These are phyloP conservation scores for Pteria penguin DNA, from an alignment of 2,888 invertebrate species.

Conservation along the genomic window DNA sequence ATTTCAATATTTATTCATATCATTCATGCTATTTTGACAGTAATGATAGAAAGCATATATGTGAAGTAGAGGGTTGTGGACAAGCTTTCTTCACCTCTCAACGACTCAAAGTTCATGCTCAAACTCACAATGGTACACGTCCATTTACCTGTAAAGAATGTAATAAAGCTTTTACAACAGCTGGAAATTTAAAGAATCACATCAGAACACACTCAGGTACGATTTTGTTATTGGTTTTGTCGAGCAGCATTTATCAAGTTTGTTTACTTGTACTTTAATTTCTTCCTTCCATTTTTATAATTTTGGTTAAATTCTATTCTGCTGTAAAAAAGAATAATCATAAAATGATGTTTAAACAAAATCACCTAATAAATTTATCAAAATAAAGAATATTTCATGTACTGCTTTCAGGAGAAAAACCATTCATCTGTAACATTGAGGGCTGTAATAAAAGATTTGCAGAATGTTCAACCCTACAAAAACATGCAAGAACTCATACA, in stretches of 20 bases:
- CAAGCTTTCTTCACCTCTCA: constrained; percentile 71
- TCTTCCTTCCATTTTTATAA: too few species aligned
- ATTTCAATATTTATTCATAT: background rate
- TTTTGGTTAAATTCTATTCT: too few species aligned
- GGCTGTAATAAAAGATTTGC: constrained; percentile 71
- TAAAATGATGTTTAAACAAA: too few species aligned
- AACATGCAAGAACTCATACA: constrained; percentile 73
- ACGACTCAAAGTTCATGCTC: constrained; percentile 65
- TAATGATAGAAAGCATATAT: constrained; percentile 71
- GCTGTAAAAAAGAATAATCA: too few species aligned
- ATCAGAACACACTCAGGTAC: constrained; percentile 65
- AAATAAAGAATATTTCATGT: too few species aligned
- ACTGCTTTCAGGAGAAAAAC: constrained; percentile 72
- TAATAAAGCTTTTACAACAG: constrained; percentile 60
- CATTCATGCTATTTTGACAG: constrained; percentile 67
- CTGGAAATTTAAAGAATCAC: constrained; percentile 67
- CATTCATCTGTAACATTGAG: constrained; percentile 63
- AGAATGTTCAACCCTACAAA: constrained; percentile 72
- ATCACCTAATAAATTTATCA: too few species aligned
- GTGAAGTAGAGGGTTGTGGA: constrained; percentile 64
- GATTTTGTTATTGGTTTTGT: too few species aligned
- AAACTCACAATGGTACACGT: constrained; percentile 68
- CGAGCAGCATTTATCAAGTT: too few species aligned
- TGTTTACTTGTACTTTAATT: too few species aligned
- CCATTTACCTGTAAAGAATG: constrained; percentile 60